phyloP scores from a whole-genome alignment of 2,797 vertebrate species.

The Poliocrania exsul region DNA sequence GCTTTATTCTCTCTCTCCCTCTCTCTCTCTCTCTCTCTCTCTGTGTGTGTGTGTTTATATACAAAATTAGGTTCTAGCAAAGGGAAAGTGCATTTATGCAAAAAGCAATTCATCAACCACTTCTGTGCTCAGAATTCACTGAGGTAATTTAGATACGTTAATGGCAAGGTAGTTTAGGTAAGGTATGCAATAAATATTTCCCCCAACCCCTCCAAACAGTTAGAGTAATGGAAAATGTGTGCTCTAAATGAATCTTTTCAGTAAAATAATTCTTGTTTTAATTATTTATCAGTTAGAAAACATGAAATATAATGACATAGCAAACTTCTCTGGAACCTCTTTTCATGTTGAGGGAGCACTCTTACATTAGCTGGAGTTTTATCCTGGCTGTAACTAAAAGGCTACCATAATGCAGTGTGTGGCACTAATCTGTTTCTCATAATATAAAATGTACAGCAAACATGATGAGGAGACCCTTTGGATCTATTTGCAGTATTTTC shows the following conservation, averaged over 20 bases:
- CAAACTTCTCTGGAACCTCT: constrained; percentile 70
- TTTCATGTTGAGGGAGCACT: constrained; percentile 36
- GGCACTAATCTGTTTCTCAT: constrained; percentile 71
- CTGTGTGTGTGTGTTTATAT: constrained; percentile 20
- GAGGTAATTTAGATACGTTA: constrained; percentile 86
- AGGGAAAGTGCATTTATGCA: constrained; percentile 83
- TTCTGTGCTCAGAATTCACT: constrained; percentile 85
- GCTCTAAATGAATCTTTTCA: constrained; percentile 81
- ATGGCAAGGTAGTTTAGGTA: constrained; percentile 83
- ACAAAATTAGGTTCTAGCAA: constrained; percentile 80
- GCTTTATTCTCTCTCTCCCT: constrained; percentile 33
- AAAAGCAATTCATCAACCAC: constrained; percentile 85
- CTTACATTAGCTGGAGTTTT: constrained; percentile 54
- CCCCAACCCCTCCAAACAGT: constrained; percentile 71
- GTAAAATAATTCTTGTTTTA: constrained; percentile 82
- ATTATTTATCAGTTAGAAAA: constrained; percentile 84
- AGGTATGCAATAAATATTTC: constrained; percentile 76
- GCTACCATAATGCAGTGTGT: constrained; percentile 45
- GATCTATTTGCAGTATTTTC: constrained; percentile 72
- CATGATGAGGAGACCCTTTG: constrained; percentile 54
- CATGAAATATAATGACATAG: constrained; percentile 80
- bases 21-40: too few species aligned
- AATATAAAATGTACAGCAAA: constrained; percentile 57
- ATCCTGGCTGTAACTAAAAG: constrained; percentile 58
- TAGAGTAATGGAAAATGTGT: constrained; percentile 78